Conservation (phyloP, 1,140 invertebrate species). For the Lasioglossum albipes region DNA sequence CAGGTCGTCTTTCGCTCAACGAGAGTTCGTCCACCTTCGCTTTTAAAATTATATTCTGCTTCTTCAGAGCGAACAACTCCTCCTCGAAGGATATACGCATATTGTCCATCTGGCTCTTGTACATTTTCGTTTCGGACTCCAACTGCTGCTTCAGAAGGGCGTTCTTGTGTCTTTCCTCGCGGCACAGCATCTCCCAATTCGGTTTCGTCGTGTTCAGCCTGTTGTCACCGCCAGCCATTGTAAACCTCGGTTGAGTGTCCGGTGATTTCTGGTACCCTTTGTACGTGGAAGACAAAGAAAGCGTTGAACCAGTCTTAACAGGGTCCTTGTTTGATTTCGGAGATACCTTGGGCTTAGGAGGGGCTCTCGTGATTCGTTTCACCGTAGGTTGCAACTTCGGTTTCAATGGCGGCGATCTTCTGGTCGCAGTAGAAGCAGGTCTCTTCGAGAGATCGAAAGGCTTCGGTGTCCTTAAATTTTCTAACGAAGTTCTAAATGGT, state of each 20-base stretch:
- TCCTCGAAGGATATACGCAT: slow-evolving; percentile 75
- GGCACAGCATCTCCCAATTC: slow-evolving; percentile 73
- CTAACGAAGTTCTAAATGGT: slow-evolving; percentile 39
- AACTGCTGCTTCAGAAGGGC: slow-evolving; percentile 72
- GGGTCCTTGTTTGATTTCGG: slow-evolving; percentile 55
- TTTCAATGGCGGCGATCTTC: slow-evolving; percentile 60
- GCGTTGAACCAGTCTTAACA: slow-evolving; percentile 53
- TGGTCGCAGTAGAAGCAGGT: slow-evolving; percentile 32
- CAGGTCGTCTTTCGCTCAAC: slow-evolving; percentile 60
- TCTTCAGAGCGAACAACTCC: slow-evolving; percentile 75
- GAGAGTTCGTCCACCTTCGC: slow-evolving; percentile 72
- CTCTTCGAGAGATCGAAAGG: slow-evolving; percentile 46
- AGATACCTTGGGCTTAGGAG: slow-evolving; percentile 38
- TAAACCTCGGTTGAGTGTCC: slow-evolving; percentile 45
- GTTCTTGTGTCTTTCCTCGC: slow-evolving; percentile 74
- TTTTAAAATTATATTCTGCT: slow-evolving; percentile 77
- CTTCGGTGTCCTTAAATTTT: slow-evolving; percentile 49
- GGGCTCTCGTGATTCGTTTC: slow-evolving; percentile 43
- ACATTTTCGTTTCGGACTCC: slow-evolving; percentile 72
- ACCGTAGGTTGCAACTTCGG: slow-evolving; percentile 54
- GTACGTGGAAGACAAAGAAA: slow-evolving; percentile 36
- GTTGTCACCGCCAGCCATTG: slow-evolving; percentile 68
- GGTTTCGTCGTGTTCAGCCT: slow-evolving; percentile 51
- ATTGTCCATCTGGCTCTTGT: slow-evolving; percentile 74
- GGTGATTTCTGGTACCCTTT: slow-evolving; percentile 50